These are phyloP conservation scores for Oncorhynchus clarkii DNA, from an alignment of 2,113 vertebrate species.

Conservation along the genomic window DNA sequence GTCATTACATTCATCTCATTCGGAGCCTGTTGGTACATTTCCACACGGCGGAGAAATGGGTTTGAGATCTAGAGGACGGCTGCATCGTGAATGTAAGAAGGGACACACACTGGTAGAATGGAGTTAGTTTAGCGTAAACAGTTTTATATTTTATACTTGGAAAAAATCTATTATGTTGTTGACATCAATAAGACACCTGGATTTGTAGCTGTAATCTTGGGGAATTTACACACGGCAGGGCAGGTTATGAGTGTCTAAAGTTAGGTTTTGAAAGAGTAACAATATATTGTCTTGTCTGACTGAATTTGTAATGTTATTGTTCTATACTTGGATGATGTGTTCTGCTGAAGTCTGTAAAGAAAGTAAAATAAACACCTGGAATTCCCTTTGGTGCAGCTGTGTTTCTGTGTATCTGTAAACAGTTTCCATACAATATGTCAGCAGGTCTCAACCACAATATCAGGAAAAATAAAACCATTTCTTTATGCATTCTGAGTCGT, in stretches of 20 bases:
- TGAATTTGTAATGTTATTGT: too few relatives aligned
- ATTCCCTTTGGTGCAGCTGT: constrained; percentile 94
- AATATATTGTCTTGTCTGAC: too few relatives aligned
- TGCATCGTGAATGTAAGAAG: constrained; percentile 32
- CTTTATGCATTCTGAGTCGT: constrained; percentile 54
- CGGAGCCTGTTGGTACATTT: constrained; percentile 44
- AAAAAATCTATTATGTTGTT: too few relatives aligned
- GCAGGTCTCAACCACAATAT: constrained; percentile 83
- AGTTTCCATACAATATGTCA: constrained; percentile 80
- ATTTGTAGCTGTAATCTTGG: too few relatives aligned
- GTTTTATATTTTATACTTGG: too few relatives aligned
- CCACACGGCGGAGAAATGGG: constrained; percentile 38
- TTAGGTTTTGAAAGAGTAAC: too few relatives aligned
- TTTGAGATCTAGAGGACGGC: not conserved
- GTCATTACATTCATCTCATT: constrained; percentile 43
- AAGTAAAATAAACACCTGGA: constrained; percentile 88
- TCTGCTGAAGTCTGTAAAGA: constrained; percentile 69
- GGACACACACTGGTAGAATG: not conserved
- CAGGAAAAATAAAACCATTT: constrained; percentile 61
- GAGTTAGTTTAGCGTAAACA: not conserved
- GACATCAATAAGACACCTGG: too few relatives aligned
- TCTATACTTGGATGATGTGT: too few relatives aligned
- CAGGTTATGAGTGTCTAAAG: too few relatives aligned
- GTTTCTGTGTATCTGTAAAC: constrained; percentile 92
- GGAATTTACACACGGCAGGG: too few relatives aligned